Base-by-base conservation (phyloP, 2,888 invertebrate species). In the Eilema depressum region DNA sequence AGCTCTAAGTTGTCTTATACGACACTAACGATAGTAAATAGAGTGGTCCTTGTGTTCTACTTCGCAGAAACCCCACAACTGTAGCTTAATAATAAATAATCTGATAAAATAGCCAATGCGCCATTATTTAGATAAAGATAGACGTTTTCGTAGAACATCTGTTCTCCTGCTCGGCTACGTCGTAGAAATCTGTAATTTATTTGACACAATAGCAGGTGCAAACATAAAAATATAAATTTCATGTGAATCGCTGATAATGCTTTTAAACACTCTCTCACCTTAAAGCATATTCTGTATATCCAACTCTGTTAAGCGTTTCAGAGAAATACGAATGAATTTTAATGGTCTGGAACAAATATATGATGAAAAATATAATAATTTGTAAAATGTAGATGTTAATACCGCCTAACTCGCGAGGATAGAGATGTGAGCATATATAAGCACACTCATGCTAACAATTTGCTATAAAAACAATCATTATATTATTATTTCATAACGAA, bases 181-280 rank as follows among this genome's bases (percentile, higher is more conserved):
- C 56, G 63, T 25, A 63, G 56, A 68, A 37, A 63, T 66, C 33
- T 61, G 37, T 41, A 41, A 60, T 66, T 66, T 60, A 66, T 66
- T 66, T 60, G 59, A 41, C n/a, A 66, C 25, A 25, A n/a, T 47
- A 60, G 25, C 66, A 66, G 65, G 57, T 66, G 33, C 33, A 37
- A 37, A 57, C 25, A 28, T 28, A 66, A 33, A 37, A 37, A 25
- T 41, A 37, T 17, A 20, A 33, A 17, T 62, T 62, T 33, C 30
- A n/a, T 33, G n/a, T 37, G n/a, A 62, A n/a, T 20, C 33, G n/a
- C 62, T 62, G 12, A 20, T 30, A 62, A 62, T 62, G 33, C 12
- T 10, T 61, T 28, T 33, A 61, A 53, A 59, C 59, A 59, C 59
- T 59, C 20, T 47, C 14, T 7, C 59, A 59, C 26, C 17, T 59